phyloP scores from a whole-genome alignment of 2,113 vertebrate species.

The Apteryx mantelli region DNA sequence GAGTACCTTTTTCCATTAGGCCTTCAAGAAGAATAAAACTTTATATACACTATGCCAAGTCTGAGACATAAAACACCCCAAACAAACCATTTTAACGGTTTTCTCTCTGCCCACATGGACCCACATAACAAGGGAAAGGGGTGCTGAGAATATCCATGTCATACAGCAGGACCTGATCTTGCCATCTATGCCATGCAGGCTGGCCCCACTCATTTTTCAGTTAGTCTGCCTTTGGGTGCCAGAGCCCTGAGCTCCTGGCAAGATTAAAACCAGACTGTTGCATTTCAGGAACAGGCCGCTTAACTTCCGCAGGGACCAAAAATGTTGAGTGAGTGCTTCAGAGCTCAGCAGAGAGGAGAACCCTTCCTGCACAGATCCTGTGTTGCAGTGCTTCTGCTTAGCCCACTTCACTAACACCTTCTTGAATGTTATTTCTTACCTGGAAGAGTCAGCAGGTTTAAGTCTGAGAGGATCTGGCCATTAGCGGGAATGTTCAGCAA shows the following conservation, averaged over 20 bases:
- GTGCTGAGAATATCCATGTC: neutral
- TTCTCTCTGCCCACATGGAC: neutral
- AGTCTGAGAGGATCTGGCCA: slow-evolving; percentile 28
- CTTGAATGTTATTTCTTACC: slow-evolving; percentile 46
- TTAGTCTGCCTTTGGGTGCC: neutral
- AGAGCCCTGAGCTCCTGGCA: neutral
- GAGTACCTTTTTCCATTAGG: neutral
- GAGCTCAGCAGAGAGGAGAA: neutral
- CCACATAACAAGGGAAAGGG: neutral
- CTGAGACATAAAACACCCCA: neutral
- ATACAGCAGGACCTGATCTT: neutral
- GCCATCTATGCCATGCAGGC: neutral
- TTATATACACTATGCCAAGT: neutral
- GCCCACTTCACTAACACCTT: slow-evolving; percentile 25
- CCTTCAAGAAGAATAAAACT: neutral
- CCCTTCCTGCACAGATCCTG: neutral
- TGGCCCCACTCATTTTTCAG: neutral
- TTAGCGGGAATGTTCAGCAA: slow-evolving; percentile 34
- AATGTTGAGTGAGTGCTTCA: neutral
- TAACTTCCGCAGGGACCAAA: neutral
- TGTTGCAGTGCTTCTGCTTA: neutral
- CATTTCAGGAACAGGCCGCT: neutral
- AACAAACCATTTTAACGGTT: neutral
- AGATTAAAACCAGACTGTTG: neutral
- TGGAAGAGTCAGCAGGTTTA: slow-evolving; percentile 43